phyloP scores from a whole-genome alignment of 2,797 vertebrate species.

The Naso thynnoides region DNA sequence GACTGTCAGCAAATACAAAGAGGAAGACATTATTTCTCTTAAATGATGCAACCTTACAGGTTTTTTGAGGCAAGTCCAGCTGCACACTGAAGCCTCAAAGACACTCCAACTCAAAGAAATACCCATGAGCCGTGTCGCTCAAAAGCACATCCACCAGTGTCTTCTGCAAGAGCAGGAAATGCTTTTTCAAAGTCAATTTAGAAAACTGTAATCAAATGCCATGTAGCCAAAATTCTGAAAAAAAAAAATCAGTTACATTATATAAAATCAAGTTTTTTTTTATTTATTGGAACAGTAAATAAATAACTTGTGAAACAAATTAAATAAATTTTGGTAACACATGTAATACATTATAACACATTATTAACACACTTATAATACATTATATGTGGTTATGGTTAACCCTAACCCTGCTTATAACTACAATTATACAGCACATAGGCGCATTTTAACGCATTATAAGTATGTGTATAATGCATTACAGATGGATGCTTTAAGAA shows the following conservation, averaged over 20 bases:
- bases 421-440: too few species aligned
- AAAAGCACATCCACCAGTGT: neutral
- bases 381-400: too few species aligned
- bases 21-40: neutral
- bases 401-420: too few species aligned
- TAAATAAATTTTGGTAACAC: too few species aligned
- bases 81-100: constrained; percentile 18
- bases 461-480: too few species aligned
- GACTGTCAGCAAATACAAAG: neutral
- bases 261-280: neutral
- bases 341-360: too few species aligned
- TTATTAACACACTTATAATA: too few species aligned
- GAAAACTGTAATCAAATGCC: neutral
- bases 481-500: too few species aligned
- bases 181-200: neutral
- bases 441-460: too few species aligned
- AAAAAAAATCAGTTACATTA: too few species aligned
- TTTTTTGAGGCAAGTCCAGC: neutral
- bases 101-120: constrained; percentile 2
- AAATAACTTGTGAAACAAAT: too few species aligned
- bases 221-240: neutral
- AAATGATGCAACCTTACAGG: constrained; percentile 3
- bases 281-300: neutral
- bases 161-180: neutral
- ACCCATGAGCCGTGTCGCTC: neutral